Evolutionary conservation across 2,113 vertebrate species (phyloP), one percentile per base, ranked within the genome.

Genomic region (Cinclus cinclus): DNA sequence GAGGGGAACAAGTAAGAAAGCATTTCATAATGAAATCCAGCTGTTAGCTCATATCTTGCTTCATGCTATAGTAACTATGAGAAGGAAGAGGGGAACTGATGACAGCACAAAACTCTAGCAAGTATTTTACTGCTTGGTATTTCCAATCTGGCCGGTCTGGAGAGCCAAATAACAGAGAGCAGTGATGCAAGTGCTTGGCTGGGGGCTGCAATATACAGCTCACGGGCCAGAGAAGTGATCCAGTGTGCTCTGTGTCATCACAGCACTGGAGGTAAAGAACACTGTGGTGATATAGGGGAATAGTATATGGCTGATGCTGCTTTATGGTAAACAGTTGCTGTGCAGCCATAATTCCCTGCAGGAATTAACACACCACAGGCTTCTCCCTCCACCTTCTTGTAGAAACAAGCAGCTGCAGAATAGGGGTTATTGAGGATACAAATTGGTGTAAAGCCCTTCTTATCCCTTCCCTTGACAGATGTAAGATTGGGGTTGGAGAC

Each of bases 11-110:
- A 92, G 64, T 86, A 81, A 88, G 73, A 78, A 95, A 89, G 30
- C 69, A 65, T 84, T 92, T 89, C 33, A n/a, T 84, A 71, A 73
- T 58, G 79, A 92, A 95, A 95, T 69, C 56, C 49, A 82, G 42
- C 62, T 7, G 1, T 37, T 92, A 70, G 37, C 37, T 77, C 52
- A 2, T 78, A 47, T 60, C 64, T 69, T 64, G 15, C 64, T 78
- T 60, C 39, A 33, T 11, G 18, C 30, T 44, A 7, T 4, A 46
- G 37, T 16, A 63, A 39, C 63, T 89, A 16, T 28, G n/a, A 53
- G 73, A 55, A 83, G 11, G 14, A 19, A 86, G 35, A 67, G 60
- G 44, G 42, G 41, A 83, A 13, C 19, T 31, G 71, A 37, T 56
- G 55, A 13, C 23, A 21, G 58, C 58, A 46, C 37, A n/a, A n/a